These are phyloP conservation scores for Mellilla xanthometata DNA, from an alignment of 2,888 invertebrate species.

Conservation along the genomic window DNA sequence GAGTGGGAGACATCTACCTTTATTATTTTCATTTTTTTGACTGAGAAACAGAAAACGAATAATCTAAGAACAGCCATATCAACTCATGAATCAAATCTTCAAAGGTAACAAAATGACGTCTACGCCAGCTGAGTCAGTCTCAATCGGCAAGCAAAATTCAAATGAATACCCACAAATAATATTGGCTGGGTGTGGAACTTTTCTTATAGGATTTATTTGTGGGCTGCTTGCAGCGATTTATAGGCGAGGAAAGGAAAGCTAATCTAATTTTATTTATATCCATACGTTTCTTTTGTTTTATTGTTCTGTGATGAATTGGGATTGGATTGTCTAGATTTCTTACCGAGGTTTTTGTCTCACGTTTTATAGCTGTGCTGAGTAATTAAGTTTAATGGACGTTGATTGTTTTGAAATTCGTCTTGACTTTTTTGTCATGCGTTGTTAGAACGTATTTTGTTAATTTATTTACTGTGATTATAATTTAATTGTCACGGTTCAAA, in stretches of 20 bases:
- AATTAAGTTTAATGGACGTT: conserved; percentile 11
- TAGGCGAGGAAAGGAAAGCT: conserved; percentile 28
- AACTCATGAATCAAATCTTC: conserved; percentile 10
- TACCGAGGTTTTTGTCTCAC: conserved; percentile 12
- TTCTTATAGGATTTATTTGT: conserved; percentile 57
- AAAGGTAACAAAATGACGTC: conserved; percentile 19
- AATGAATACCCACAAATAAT: conserved; percentile 20
- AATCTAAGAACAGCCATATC: neutral
- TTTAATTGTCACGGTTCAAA: no score
- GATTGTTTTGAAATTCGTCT: conserved; percentile 2
- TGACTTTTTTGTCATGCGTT: neutral
- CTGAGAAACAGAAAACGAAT: no score
- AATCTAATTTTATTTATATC: conserved; percentile 29
- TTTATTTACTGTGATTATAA: no score
- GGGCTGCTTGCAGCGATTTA: conserved; percentile 40
- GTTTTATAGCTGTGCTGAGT: conserved; percentile 6
- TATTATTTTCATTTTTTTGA: no score
- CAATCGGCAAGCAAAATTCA: conserved; percentile 18
- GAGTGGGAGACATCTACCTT: no score
- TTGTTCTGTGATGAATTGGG: conserved; percentile 21
- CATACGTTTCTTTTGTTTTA: conserved; percentile 22
- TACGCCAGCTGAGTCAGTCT: conserved; percentile 17
- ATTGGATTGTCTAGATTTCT: conserved; percentile 14
- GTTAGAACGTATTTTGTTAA: no score
- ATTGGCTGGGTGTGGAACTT: conserved; percentile 19